Evolutionary conservation across 2,113 vertebrate genomes (phyloP).

Genomic region (Pterophyllum scalare): DNA sequence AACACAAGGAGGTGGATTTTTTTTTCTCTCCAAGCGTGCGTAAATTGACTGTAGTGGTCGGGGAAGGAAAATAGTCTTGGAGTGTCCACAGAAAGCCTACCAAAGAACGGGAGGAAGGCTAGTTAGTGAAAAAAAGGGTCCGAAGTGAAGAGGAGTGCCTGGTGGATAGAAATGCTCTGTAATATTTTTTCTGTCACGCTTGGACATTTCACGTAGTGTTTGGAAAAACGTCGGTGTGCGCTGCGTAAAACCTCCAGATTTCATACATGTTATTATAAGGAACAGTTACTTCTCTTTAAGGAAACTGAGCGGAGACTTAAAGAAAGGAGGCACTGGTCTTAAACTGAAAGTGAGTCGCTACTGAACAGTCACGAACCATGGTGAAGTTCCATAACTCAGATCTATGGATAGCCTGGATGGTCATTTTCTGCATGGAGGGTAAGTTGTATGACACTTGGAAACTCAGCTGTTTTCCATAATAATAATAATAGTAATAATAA

Average conservation of each 20-base stretch:
- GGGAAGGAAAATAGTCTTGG: constrained; percentile 19
- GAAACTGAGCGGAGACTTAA: constrained; percentile 47
- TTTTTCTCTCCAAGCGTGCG: constrained; percentile 5
- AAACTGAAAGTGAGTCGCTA: constrained; percentile 31
- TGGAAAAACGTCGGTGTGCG: constrained; percentile 11
- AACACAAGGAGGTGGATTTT: constrained; percentile 2
- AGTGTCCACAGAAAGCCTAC: constrained; percentile 16
- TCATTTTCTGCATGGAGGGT: constrained; percentile 82
- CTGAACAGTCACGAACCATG: constrained; percentile 69
- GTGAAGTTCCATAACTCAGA: constrained; percentile 83
- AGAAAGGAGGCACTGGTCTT: background rate
- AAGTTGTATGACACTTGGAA: constrained; percentile 48
- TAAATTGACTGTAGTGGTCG: constrained; percentile 32
- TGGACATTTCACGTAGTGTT: constrained; percentile 8
- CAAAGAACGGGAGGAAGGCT: constrained; percentile 22
- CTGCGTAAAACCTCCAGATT: constrained; percentile 36
- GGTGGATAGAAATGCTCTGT: constrained; percentile 23
- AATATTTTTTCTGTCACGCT: background rate
- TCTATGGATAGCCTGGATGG: constrained; percentile 84
- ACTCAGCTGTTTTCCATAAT: background rate
- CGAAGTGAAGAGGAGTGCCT: constrained; percentile 11
- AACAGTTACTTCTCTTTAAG: constrained; percentile 47
- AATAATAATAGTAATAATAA: background rate
- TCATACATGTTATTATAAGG: constrained; percentile 26
- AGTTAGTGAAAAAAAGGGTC: background rate